These are phyloP conservation scores for Drosophila ficusphila DNA, from an alignment of 1,140 invertebrate species.

Conservation along the genomic window DNA sequence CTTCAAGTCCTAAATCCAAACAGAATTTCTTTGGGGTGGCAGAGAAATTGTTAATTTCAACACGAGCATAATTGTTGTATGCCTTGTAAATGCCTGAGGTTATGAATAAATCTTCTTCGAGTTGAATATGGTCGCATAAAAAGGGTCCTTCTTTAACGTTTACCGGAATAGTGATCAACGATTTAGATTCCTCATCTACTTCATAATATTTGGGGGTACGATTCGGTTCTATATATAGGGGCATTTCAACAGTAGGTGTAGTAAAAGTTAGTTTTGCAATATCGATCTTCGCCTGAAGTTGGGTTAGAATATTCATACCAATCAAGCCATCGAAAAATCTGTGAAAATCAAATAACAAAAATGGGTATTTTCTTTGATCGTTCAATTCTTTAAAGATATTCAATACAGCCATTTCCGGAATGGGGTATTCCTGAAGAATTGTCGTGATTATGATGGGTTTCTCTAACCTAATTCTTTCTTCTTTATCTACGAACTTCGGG, in stretches of 20 bases:
- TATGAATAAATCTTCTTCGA: not conserved
- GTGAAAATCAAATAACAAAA: conserved; percentile 2
- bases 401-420: not conserved
- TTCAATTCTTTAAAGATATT: not conserved
- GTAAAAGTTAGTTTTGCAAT: not conserved
- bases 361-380: not conserved
- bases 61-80: no score
- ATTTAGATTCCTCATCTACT: not conserved
- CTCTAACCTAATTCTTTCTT: not conserved
- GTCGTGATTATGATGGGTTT: not conserved
- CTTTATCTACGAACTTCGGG: not conserved
- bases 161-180: not conserved
- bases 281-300: not conserved
- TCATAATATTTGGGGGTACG: not conserved
- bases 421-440: not conserved
- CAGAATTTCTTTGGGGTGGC: conserved; percentile 1
- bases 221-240: not conserved
- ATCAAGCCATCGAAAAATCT: not conserved
- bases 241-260: not conserved
- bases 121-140: not conserved
- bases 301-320: conserved; percentile 1
- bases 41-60: conserved; percentile 1
- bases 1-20: not conserved
- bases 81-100: no score
- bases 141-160: not conserved